Conservation (phyloP, 2,113 vertebrate genomes). For the Saimiri boliviensis region DNA sequence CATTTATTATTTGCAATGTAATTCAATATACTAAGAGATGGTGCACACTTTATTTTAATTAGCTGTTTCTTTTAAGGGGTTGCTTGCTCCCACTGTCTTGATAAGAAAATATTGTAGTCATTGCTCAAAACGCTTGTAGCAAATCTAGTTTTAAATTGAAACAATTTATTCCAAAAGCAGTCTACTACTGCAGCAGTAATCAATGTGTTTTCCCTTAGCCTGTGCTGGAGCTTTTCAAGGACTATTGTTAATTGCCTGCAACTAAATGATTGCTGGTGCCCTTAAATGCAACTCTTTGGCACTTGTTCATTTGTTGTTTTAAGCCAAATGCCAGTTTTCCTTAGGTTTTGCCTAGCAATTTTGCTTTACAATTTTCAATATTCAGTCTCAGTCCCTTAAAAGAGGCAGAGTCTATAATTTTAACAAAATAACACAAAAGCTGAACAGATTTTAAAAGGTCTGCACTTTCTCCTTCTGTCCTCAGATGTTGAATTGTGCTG, state of each 20-base stretch:
- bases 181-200: slow-evolving; percentile 83
- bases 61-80: slow-evolving; percentile 75
- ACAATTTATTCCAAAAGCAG: slow-evolving; percentile 85
- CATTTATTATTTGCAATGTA: slow-evolving; percentile 77
- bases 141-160: slow-evolving; percentile 87
- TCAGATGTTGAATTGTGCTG: slow-evolving; percentile 78
- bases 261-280: slow-evolving; percentile 85
- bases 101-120: slow-evolving; percentile 83
- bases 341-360: slow-evolving; percentile 72
- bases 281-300: slow-evolving; percentile 81
- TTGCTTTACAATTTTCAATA: slow-evolving; percentile 77
- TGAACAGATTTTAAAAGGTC: slow-evolving; percentile 79
- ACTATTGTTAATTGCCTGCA: slow-evolving; percentile 86
- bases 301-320: slow-evolving; percentile 82
- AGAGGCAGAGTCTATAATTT: slow-evolving; percentile 72
- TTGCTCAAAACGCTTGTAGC: slow-evolving; percentile 84
- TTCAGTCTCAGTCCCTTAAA: slow-evolving; percentile 75
- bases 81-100: slow-evolving; percentile 75
- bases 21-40: slow-evolving; percentile 70
- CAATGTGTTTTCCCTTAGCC: slow-evolving; percentile 84
- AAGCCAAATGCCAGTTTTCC: slow-evolving; percentile 80
- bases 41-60: slow-evolving; percentile 83
- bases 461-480: slow-evolving; percentile 68
- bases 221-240: slow-evolving; percentile 76
- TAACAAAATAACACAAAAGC: slow-evolving; percentile 64